Evolutionary conservation across 2,888 invertebrate species (phyloP), one percentile per base, ranked within the genome.

Genomic region (Rhagophthalmus giganteus): DNA sequence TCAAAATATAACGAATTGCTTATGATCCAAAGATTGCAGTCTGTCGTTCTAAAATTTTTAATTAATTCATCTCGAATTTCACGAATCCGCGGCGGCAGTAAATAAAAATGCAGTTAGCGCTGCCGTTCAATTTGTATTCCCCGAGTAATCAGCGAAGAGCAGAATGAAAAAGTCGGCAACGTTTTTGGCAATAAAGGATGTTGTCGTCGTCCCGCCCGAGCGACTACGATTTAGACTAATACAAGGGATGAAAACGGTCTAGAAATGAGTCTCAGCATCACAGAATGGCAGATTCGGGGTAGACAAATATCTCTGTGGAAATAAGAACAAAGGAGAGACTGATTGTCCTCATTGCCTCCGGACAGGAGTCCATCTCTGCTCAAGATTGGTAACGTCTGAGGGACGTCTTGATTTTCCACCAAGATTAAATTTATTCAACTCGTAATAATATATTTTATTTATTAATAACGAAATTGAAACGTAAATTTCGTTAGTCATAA

Each of bases 261-360:
- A 59, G 64, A 67, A 66, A 67, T 64, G 67, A 66, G 65, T 62
- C 65, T 62, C 65, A 62, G 66, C 65, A 67, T 63, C 52, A 58
- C 66, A 59, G 58, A 62, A 61, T 64, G 63, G 64, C 65, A 66
- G 66, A 69, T 68, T 70, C 66, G 41, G 57, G 46, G 56, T 58
- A 55, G 68, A 70, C 70, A 69, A 70, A 71, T 69, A 68, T 69
- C 70, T 67, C 65, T 60, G 60, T 61, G 65, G 69, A 72, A 72
- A 71, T 72, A 71, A 72, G 70, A 68, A 67, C 65, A 63, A 63
- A 67, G 65, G 67, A 70, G 65, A 67, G 73, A 73, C 68, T 72
- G 73, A 73, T 73, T 73, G 73, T 73, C 71, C 68, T 72, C 73
- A 72, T 73, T 69, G 73, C 73, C 70, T 67, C 64, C 59, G 68